phyloP scores from a whole-genome alignment of 2,888 invertebrate species.

The Zaprionus obscuricornis region DNA sequence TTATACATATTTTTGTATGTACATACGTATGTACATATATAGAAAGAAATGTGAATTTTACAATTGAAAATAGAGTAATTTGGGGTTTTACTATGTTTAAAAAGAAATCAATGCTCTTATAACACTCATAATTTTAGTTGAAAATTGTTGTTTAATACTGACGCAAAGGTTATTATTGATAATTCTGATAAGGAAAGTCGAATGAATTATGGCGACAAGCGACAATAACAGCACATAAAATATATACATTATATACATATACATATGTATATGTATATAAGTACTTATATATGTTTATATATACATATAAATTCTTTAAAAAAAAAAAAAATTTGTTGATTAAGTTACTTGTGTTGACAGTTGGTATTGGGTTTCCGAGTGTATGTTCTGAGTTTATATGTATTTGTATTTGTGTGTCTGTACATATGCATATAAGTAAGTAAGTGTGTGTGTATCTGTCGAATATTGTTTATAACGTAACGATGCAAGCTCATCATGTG shows the following conservation, averaged over 20 bases:
- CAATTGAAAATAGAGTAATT: too few relatives aligned
- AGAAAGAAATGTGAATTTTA: too few relatives aligned
- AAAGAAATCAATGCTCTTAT: slow-evolving; percentile 11
- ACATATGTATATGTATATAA: background rate
- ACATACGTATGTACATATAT: too few relatives aligned
- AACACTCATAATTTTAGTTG: slow-evolving; percentile 29
- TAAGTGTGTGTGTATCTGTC: too few relatives aligned
- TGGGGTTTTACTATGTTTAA: too few relatives aligned
- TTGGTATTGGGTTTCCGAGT: slow-evolving; percentile 28
- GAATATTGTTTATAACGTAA: slow-evolving; percentile 30
- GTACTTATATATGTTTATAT: background rate
- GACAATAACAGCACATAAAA: slow-evolving; percentile 44
- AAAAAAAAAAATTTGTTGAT: slow-evolving; percentile 56
- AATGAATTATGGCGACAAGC: slow-evolving; percentile 47
- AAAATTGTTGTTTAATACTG: slow-evolving; percentile 38
- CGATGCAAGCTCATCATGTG: slow-evolving; percentile 30
- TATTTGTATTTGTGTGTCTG: slow-evolving; percentile 3
- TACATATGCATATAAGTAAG: background rate
- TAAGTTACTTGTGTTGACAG: slow-evolving; percentile 65
- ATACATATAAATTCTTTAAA: slow-evolving; percentile 33
- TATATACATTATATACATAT: slow-evolving; percentile 28
- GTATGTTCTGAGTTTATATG: slow-evolving; percentile 17
- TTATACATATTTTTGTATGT: too few relatives aligned
- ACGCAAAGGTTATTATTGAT: slow-evolving; percentile 70
- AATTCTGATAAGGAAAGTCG: slow-evolving; percentile 67